Percentiles rank a stretch among this genome's conserved stretches.
phyloP scores from a whole-genome alignment of 2,113 vertebrate species.

The Hystrix cristata region DNA sequence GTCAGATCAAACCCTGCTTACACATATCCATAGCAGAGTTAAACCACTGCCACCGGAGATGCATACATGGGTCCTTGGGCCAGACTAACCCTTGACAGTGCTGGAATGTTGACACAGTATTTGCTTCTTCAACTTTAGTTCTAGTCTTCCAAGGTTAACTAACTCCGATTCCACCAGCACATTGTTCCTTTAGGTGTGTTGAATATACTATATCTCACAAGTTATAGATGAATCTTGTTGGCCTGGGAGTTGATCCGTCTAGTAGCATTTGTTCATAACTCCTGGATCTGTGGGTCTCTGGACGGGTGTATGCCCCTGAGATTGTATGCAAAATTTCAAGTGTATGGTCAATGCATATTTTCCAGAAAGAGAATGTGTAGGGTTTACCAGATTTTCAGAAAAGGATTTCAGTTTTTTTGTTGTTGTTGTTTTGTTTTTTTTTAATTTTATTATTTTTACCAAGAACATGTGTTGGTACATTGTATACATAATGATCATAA shows the following conservation, averaged over 20 bases:
- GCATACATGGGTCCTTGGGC: neutral
- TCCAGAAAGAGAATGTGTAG: neutral
- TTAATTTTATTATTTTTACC: too few relatives aligned
- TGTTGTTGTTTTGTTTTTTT: too few relatives aligned
- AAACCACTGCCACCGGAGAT: neutral
- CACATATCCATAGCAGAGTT: neutral
- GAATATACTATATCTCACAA: neutral
- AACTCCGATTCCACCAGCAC: neutral
- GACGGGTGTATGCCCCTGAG: neutral
- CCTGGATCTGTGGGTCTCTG: neutral
- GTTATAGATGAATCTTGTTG: neutral
- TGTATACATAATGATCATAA: too few relatives aligned
- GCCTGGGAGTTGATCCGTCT: neutral
- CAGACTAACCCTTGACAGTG: neutral
- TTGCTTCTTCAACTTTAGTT: neutral
- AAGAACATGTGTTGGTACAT: too few relatives aligned
- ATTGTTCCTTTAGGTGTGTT: neutral
- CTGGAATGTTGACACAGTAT: neutral
- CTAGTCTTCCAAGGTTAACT: neutral
- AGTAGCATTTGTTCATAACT: neutral
- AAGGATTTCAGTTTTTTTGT: neutral
- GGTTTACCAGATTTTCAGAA: slow-evolving; percentile 22
- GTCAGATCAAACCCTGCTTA: neutral
- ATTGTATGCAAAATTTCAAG: neutral
- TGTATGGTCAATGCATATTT: slow-evolving; percentile 6